These are phyloP conservation scores for Eurytoma adleriae DNA, from an alignment of 2,888 invertebrate species.

Conservation along the genomic window DNA sequence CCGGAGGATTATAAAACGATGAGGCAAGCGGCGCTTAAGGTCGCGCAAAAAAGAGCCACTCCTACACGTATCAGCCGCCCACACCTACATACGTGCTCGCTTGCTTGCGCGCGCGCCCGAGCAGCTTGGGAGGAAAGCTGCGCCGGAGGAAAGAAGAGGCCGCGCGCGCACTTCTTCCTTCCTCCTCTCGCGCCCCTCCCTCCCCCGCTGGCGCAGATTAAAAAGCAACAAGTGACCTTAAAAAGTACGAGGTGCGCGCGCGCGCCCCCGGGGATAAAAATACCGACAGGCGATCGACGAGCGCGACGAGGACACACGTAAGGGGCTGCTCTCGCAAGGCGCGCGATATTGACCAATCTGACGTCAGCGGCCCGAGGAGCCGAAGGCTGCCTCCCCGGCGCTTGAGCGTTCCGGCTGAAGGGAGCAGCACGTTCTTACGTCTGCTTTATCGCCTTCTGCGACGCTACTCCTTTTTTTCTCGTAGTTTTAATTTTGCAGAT, in stretches of 20 bases:
- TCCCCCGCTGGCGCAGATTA: slow-evolving; percentile 64
- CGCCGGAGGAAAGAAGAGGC: slow-evolving; percentile 10
- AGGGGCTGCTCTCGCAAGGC: slow-evolving; percentile 4
- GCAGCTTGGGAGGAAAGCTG: slow-evolving; percentile 44
- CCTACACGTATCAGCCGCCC: neutral
- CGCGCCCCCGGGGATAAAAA: neutral
- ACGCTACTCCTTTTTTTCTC: neutral
- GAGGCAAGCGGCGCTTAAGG: slow-evolving; percentile 44
- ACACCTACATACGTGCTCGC: neutral
- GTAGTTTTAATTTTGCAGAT: neutral
- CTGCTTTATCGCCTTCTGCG: neutral
- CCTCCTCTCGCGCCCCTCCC: slow-evolving; percentile 11
- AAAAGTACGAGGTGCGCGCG: slow-evolving; percentile 64
- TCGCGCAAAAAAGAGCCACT: slow-evolving; percentile 20
- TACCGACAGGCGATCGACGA: slow-evolving; percentile 9
- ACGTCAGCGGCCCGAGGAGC: slow-evolving; percentile 39
- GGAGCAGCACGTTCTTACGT: slow-evolving; percentile 56
- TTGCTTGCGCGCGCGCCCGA: neutral
- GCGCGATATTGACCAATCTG: slow-evolving; percentile 54
- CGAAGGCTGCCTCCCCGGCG: slow-evolving; percentile 23
- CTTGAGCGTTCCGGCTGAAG: slow-evolving; percentile 53
- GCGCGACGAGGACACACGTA: neutral
- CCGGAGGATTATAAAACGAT: slow-evolving; percentile 56
- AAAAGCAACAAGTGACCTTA: slow-evolving; percentile 76
- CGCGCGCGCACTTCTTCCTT: slow-evolving; percentile 5